Evolutionary conservation across 2,113 vertebrate genomes (phyloP).

Genomic region (Pithys albifrons): DNA sequence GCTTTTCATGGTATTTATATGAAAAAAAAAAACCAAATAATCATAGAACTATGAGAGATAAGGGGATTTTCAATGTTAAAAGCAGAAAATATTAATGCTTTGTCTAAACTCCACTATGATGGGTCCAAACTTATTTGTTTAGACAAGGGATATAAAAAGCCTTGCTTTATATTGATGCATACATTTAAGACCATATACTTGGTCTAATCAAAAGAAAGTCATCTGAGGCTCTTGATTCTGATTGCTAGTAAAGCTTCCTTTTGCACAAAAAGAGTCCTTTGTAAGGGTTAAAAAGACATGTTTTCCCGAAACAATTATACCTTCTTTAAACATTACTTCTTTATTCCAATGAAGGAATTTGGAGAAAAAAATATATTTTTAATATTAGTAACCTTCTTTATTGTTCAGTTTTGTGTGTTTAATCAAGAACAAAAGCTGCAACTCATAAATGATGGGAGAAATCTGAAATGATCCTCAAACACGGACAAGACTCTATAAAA

Average conservation of each 20-base stretch:
- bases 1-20: background rate
- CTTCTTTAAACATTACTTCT: background rate
- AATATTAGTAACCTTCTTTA: background rate
- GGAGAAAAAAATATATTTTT: rapidly evolving
- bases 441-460: background rate
- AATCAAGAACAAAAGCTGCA: background rate
- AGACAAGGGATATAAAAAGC: rapidly evolving
- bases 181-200: background rate
- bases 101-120: background rate
- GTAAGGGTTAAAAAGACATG: background rate
- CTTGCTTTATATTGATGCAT: background rate
- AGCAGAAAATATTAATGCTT: background rate
- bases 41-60: background rate
- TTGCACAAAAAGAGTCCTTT: background rate
- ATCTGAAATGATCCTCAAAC: background rate
- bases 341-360: background rate
- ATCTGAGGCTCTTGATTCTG: background rate
- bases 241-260: background rate
- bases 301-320: background rate
- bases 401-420: background rate
- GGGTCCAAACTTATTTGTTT: background rate
- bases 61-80: background rate
- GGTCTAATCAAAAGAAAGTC: background rate
- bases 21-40: background rate
- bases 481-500: background rate